A percentile compares a stretch with the other conserved stretches of the same genome.
These are phyloP conservation scores for Tinamus guttatus DNA, from an alignment of 2,113 vertebrate species.

Conservation along the genomic window DNA sequence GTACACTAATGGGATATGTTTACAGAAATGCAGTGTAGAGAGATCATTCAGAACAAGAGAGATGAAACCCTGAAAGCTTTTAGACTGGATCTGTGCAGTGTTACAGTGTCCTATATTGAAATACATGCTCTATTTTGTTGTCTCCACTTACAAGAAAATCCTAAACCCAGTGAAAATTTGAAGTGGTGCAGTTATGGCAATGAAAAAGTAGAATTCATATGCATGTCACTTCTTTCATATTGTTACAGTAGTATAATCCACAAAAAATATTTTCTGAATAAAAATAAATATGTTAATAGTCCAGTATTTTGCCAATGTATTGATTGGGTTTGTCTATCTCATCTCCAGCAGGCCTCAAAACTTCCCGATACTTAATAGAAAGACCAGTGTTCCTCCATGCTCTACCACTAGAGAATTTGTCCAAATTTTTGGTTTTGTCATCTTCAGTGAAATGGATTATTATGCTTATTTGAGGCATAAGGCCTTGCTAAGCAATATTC, in stretches of 20 bases:
- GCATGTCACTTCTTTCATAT: neutral
- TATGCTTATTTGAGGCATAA: neutral
- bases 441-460: neutral
- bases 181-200: neutral
- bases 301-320: neutral
- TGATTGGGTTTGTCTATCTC: neutral
- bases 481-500: neutral
- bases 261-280: neutral
- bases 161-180: neutral
- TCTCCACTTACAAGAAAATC: neutral
- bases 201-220: neutral
- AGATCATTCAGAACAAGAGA: neutral
- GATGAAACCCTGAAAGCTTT: neutral
- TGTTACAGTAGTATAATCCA: neutral
- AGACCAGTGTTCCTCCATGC: neutral
- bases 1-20: neutral
- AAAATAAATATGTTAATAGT: neutral
- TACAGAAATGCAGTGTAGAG: neutral
- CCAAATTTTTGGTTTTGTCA: neutral
- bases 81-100: neutral
- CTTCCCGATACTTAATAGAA: neutral
- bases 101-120: neutral
- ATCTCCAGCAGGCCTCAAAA: neutral
- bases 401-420: neutral
- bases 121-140: neutral